Conservation (phyloP, 2,113 vertebrate species). For the Aegithalos caudatus region DNA sequence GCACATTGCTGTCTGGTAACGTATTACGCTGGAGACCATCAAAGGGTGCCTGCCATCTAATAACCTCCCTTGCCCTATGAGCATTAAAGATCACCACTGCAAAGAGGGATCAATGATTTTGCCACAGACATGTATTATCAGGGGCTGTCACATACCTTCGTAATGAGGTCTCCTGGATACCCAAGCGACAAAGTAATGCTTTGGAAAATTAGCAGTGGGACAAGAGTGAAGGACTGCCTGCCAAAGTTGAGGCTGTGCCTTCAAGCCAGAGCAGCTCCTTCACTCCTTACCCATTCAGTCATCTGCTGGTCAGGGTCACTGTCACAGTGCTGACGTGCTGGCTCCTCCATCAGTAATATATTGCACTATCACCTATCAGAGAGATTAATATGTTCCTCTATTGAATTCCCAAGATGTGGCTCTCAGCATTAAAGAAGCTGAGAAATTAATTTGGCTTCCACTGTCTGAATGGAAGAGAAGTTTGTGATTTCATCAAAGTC, state of each 20-base stretch:
- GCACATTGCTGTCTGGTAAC: slow-evolving; percentile 24
- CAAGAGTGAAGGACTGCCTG: slow-evolving; percentile 52
- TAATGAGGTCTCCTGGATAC: slow-evolving; percentile 62
- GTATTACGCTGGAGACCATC: slow-evolving; percentile 11
- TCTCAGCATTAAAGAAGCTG: slow-evolving; percentile 8
- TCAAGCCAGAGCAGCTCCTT: slow-evolving; percentile 3
- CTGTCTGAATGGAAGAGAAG: not conserved
- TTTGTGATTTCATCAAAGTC: slow-evolving; percentile 7
- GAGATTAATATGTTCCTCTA: not conserved
- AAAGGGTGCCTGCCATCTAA: slow-evolving; percentile 41
- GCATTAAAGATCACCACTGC: slow-evolving; percentile 53
- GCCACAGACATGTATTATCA: slow-evolving; percentile 61
- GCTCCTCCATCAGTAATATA: slow-evolving; percentile 44
- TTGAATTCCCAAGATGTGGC: slow-evolving; percentile 33
- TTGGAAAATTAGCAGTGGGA: slow-evolving; percentile 59
- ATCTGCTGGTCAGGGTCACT: slow-evolving; percentile 61
- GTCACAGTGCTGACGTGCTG: not conserved
- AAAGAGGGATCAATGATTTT: slow-evolving; percentile 63
- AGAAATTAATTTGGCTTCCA: slow-evolving; percentile 41
- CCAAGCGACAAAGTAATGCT: slow-evolving; percentile 33
- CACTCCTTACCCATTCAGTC: slow-evolving; percentile 52
- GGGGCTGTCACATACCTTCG: slow-evolving; percentile 48
- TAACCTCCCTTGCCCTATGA: slow-evolving; percentile 56
- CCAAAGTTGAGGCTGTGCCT: slow-evolving; percentile 21
- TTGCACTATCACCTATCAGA: slow-evolving; percentile 35